A percentile compares a stretch with the other conserved stretches of the same genome.
Conservation (phyloP, 2,113 vertebrate genomes). For the Burhinus oedicnemus region DNA sequence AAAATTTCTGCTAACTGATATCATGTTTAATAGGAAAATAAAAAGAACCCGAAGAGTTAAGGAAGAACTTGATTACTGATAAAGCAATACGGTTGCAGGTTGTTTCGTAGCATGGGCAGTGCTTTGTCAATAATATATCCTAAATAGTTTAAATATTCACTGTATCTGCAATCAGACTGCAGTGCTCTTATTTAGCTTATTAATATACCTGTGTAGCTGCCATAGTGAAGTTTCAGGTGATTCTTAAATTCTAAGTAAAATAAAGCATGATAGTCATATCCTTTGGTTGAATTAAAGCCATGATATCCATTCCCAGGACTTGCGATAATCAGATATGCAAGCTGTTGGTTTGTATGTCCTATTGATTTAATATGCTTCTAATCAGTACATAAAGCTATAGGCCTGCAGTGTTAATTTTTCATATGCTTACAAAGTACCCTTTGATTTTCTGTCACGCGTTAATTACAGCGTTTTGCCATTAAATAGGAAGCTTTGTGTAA, state of each 20-base stretch:
- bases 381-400: conserved; percentile 90
- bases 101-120: background rate
- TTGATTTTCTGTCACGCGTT: conserved; percentile 99
- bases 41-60: background rate
- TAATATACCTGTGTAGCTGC: background rate
- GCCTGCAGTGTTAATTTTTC: conserved; percentile 93
- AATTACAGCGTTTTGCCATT: conserved; percentile 98
- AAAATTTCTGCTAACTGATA: background rate
- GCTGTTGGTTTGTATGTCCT: conserved; percentile 86
- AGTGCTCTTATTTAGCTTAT: conserved; percentile 37
- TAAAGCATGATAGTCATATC: conserved; percentile 44
- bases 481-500: conserved; percentile 98
- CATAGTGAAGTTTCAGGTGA: background rate
- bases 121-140: background rate
- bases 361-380: conserved; percentile 91
- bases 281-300: conserved; percentile 42
- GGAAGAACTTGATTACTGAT: background rate
- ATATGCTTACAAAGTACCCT: conserved; percentile 97
- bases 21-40: background rate
- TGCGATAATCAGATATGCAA: conserved; percentile 75
- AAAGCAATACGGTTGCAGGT: background rate
- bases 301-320: conserved; percentile 41
- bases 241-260: background rate
- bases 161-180: conserved; percentile 19
- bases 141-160: conserved; percentile 31